Percentiles rank a stretch among this genome's conserved stretches.
These are phyloP conservation scores for Astatoreochromis straeleni DNA, from an alignment of 2,113 vertebrate species.

Conservation along the genomic window DNA sequence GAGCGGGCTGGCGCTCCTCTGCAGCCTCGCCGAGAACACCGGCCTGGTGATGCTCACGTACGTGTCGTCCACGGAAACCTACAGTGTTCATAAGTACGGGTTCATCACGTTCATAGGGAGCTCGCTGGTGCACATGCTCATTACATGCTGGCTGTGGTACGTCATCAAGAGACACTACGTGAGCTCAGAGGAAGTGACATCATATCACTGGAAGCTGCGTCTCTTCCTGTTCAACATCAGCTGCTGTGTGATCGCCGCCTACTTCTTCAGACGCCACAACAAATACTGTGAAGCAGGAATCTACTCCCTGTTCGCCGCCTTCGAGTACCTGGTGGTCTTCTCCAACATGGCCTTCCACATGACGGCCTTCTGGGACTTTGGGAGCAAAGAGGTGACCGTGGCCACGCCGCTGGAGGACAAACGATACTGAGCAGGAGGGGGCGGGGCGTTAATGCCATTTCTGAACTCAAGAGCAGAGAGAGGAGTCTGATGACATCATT, in stretches of 20 bases:
- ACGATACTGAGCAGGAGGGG: conserved; percentile 67
- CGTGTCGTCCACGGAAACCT: conserved; percentile 85
- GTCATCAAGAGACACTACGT: conserved; percentile 77
- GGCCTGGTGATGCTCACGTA: conserved; percentile 89
- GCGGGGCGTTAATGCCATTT: not conserved
- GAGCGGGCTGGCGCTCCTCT: conserved; percentile 70
- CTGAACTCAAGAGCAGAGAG: not conserved
- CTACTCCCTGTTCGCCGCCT: conserved; percentile 23
- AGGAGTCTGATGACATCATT: not conserved
- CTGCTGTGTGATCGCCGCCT: conserved; percentile 68
- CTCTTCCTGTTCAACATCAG: conserved; percentile 82
- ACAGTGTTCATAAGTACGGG: conserved; percentile 82
- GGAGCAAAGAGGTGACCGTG: conserved; percentile 84
- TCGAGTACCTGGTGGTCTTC: conserved; percentile 92
- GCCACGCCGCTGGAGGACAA: conserved; percentile 83
- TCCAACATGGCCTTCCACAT: conserved; percentile 98
- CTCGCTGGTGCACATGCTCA: conserved; percentile 85
- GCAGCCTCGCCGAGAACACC: conserved; percentile 78
- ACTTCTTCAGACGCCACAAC: conserved; percentile 89
- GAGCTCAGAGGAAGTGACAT: conserved; percentile 84
- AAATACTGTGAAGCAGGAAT: conserved; percentile 83
- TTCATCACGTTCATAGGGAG: conserved; percentile 83
- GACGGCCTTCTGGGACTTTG: conserved; percentile 93
- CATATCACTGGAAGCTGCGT: conserved; percentile 81
- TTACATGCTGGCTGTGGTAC: conserved; percentile 86